phyloP scores from a whole-genome alignment of 1,140 invertebrate species.

The Cataglyphis hispanica region DNA sequence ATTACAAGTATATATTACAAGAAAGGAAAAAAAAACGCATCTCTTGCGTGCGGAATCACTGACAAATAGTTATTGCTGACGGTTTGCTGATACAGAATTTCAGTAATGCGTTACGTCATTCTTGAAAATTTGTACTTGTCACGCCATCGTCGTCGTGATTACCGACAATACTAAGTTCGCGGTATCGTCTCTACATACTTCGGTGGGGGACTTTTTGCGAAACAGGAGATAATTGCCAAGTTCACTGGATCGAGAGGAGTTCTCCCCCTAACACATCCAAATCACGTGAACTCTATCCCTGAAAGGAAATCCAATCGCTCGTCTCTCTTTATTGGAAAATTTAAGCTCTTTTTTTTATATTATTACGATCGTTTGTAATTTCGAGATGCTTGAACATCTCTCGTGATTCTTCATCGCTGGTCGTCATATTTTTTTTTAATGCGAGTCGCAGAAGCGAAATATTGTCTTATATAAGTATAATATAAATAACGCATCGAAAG shows the following conservation, averaged over 20 bases:
- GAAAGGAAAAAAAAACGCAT: background rate
- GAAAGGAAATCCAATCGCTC: background rate
- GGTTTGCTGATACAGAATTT: constrained; percentile 33
- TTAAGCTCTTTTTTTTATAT: constrained; percentile 14
- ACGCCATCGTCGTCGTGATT: background rate
- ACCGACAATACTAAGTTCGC: constrained; percentile 4
- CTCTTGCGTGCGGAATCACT: background rate
- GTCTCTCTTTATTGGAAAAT: background rate
- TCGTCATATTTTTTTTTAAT: background rate
- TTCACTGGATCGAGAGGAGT: background rate
- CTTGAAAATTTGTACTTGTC: constrained; percentile 40
- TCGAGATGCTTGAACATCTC: background rate
- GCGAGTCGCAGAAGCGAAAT: background rate
- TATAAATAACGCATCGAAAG: too few relatives aligned
- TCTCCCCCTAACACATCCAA: constrained; percentile 3
- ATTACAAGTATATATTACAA: too few relatives aligned
- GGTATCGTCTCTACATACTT: background rate
- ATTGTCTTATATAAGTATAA: too few relatives aligned
- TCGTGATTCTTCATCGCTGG: background rate
- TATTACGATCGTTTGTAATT: constrained; percentile 37
- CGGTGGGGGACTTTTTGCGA: background rate
- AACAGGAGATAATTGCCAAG: constrained; percentile 18
- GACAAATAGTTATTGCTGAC: background rate
- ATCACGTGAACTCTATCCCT: background rate
- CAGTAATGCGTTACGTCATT: constrained; percentile 46